Evolutionary conservation across 2,797 vertebrate genomes (phyloP), one percentile per base, ranked within the genome.

Genomic region (Tragelaphus eurycerus): DNA sequence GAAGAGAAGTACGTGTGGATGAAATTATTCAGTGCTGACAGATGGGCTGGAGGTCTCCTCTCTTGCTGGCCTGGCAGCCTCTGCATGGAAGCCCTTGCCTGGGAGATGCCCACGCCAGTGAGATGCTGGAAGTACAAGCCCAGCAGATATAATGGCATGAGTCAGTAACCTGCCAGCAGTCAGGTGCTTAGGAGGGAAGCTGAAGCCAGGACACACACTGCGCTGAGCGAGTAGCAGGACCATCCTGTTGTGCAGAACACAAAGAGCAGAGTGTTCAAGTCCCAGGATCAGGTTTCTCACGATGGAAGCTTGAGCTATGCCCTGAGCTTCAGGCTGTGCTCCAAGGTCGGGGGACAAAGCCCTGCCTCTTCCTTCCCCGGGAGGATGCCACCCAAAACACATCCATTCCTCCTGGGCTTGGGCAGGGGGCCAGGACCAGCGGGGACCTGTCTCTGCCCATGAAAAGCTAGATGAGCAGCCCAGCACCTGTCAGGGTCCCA

Each of bases 221-320:
- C 74, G 43, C 78, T 3, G 48, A 92, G 55, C 17, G 0, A 31
- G 64, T 54, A 96, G 92, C 93, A 46, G 55, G 34, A 6, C 89
- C 34, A 7, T 59, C 79, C 89, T 57, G 48, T 81, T 50, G 78
- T 31, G 74, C 57, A 27, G 54, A 89, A 67, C 76, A 93, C 93
- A 98, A 97, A 97, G 94, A 82, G 67, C 12, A 7, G 76, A 96
- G 96, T 97, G 87, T 98, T 98, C 52, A 25, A 27, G 59, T 62
- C 29, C 1, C 43, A 82, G 86, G 81, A 78, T 97, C 91, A 12
- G 82, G 38, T 95, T 96, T 94, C 96, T 95, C 86, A 48, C 34
- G 27, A 71, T 84, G 83, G 92, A 96, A 79, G 83, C 59, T 43
- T 5, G 48, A 67, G 81, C 96, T 57, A 4, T 12, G 57, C n/a